Evolutionary conservation across 2,888 invertebrate genomes (phyloP), one percentile per base, ranked within the genome.

Genomic region (Cinara cedri): DNA sequence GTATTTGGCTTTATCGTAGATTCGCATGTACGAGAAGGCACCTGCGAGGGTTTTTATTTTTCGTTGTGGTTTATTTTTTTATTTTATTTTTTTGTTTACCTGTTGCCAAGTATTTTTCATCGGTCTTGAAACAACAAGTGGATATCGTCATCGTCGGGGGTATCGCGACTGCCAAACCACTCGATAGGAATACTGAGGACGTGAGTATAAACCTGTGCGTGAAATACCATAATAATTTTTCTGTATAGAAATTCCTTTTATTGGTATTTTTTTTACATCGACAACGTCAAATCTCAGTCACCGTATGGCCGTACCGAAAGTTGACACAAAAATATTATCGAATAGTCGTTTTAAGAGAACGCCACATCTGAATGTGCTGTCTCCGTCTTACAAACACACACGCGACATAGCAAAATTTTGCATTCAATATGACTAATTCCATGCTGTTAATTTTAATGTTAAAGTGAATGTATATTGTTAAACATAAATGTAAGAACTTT

Each of bases 41-140:
- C n/a, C n/a, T n/a, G n/a, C n/a, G n/a, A n/a, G n/a, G n/a, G n/a
- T n/a, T n/a, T n/a, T n/a, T n/a, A n/a, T n/a, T n/a, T n/a, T n/a
- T n/a, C n/a, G n/a, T n/a, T n/a, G n/a, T n/a, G n/a, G n/a, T n/a
- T n/a, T n/a, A n/a, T n/a, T n/a, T n/a, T n/a, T n/a, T n/a, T n/a
- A n/a, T n/a, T n/a, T n/a, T n/a, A n/a, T n/a, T n/a, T n/a, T 24
- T 26, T 26, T 46, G n/a, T 24, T 57, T 21, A 71, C 71, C 71
- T 57, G 60, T 72, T 46, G 49, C 49, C 19, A 34, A 4, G 26
- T 62, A 62, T 26, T 49, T 62, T 24, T 62, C 49, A 8, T 62
- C 62, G 19, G 34, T 16, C 34, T 16, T 62, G 34, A 72, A 72
- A 51, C 62, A 74, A 63, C 51, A 74, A 42, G 34, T 54, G 21